phyloP scores from a whole-genome alignment of 2,888 invertebrate species.

The Rutpela maculata region DNA sequence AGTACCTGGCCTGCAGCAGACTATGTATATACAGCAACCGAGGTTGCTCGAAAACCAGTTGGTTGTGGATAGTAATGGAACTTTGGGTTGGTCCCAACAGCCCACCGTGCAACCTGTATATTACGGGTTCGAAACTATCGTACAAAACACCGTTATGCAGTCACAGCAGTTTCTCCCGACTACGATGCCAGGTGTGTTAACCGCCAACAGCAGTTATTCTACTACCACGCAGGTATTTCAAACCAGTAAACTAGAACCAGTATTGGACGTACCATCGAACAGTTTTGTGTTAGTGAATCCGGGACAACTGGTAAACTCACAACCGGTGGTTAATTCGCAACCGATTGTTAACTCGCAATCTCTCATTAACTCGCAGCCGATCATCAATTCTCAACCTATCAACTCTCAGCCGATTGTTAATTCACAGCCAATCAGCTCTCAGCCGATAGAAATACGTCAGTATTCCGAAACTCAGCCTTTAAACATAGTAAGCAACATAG shows the following conservation, averaged over 20 bases:
- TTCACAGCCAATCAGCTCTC: constrained; percentile 50
- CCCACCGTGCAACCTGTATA: constrained; percentile 79
- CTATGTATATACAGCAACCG: constrained; percentile 71
- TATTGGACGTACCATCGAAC: constrained; percentile 84
- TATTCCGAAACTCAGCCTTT: constrained; percentile 45
- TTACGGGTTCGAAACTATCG: constrained; percentile 89
- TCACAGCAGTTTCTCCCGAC: constrained; percentile 90
- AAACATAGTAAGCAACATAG: constrained; percentile 49
- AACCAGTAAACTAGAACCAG: constrained; percentile 89
- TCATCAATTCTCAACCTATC: constrained; percentile 51
- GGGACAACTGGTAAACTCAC: constrained; percentile 74
- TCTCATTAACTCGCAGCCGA: constrained; percentile 48
- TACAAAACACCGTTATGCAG: constrained; percentile 93
- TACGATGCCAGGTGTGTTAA: constrained; percentile 86
- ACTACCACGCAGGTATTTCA: constrained; percentile 91
- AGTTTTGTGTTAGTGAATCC: constrained; percentile 83
- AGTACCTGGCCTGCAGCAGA: constrained; percentile 69
- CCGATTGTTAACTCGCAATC: constrained; percentile 49
- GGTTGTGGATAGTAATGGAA: constrained; percentile 71
- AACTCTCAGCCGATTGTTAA: constrained; percentile 48
- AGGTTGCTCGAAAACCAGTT: constrained; percentile 69
- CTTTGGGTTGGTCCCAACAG: constrained; percentile 70
- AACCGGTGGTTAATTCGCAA: constrained; percentile 55
- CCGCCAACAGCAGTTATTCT: constrained; percentile 88
- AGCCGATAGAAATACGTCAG: constrained; percentile 41